phyloP scores from a whole-genome alignment of 2,113 vertebrate genomes.

The Bothrops jararaca region DNA sequence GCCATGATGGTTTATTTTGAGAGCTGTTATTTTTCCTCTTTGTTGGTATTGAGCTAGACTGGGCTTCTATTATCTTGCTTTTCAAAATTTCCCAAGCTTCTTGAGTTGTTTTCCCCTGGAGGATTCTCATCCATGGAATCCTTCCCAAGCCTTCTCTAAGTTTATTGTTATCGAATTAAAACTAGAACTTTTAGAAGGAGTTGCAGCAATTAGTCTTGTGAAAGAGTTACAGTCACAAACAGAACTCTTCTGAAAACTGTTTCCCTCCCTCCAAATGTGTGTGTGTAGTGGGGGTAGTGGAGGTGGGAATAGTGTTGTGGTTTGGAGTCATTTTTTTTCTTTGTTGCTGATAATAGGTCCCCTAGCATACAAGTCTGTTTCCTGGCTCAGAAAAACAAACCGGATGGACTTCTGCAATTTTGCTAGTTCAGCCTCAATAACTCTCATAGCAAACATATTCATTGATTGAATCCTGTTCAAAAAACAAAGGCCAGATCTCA shows the following conservation, averaged over 20 bases:
- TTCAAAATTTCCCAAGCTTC: too few relatives aligned
- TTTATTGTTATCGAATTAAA: not conserved
- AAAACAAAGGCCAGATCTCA: conserved; percentile 42
- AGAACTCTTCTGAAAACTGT: not conserved
- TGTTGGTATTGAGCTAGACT: too few relatives aligned
- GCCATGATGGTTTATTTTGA: too few relatives aligned
- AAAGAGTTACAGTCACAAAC: not conserved
- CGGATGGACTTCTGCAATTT: not conserved
- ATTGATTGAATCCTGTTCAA: not conserved
- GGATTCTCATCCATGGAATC: too few relatives aligned
- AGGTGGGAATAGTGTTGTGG: not conserved
- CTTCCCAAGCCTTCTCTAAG: too few relatives aligned
- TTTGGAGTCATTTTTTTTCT: not conserved
- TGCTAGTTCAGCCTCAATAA: not conserved
- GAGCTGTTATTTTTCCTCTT: too few relatives aligned
- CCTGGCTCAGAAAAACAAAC: not conserved
- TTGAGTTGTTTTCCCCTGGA: too few relatives aligned
- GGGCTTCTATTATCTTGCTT: too few relatives aligned
- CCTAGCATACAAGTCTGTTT: not conserved
- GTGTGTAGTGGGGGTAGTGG: not conserved
- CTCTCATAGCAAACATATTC: not conserved
- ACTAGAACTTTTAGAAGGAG: not conserved
- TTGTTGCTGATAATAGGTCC: not conserved
- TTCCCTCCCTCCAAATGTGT: not conserved
- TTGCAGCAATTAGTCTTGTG: not conserved